Evolutionary conservation across 2,888 invertebrate species (phyloP), one percentile per base, ranked within the genome.

Genomic region (Thysanoteuthis rhombus): DNA sequence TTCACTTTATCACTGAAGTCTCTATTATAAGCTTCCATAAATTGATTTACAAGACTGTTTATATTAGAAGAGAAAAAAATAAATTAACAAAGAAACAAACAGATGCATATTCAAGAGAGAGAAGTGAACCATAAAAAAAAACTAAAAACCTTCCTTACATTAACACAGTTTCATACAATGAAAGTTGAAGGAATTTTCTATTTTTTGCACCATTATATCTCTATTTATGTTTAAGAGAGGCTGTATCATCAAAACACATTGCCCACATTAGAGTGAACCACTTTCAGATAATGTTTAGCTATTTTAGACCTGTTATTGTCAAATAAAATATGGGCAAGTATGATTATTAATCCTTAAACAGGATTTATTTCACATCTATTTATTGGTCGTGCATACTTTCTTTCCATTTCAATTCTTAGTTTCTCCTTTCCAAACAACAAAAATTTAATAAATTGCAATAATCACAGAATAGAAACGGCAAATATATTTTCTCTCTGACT

Each of bases 151-250:
- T n/a, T 75, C 16, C 75, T 12, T 75, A 75, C 75, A n/a, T 75
- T 75, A 75, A 75, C 75, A 75, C 75, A n/a, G 75, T 75, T 75
- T 75, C n/a, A 75, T 75, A n/a, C 75, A 75, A 75, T 75, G n/a
- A 75, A 75, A n/a, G 75, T 75, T 75, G n/a, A 75, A n/a, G 75
- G n/a, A 75, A 75, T 75, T 75, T 75, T n/a, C 12, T n/a, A 12
- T 75, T 75, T 75, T 75, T 75, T n/a, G n/a, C 75, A 16, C 36
- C 75, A 75, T 75, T 75, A n/a, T 75, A n/a, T 75, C 16, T n/a
- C 75, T 75, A 75, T 75, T n/a, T n/a, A 75, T n/a, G 75, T 75
- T 75, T 36, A 12, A n/a, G 52, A 52, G n/a, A 36, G 75, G n/a
- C 75, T 75, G 52, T 75, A 75, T n/a, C 75, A 75, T n/a, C n/a